phyloP scores from a whole-genome alignment of 2,113 vertebrate genomes.

The Fulica atra region DNA sequence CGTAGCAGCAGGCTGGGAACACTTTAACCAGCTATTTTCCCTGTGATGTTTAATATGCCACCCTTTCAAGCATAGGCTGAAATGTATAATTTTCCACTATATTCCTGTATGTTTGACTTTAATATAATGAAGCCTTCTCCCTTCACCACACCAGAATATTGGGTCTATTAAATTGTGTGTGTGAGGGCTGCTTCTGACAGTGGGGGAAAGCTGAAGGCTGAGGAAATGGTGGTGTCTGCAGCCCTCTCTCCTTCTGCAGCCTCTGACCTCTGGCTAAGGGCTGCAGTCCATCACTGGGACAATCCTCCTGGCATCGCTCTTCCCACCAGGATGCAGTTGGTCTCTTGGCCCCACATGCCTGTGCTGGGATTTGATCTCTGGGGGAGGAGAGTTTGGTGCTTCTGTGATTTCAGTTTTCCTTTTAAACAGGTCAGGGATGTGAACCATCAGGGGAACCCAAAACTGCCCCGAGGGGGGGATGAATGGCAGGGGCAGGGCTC shows the following conservation, averaged over 20 bases:
- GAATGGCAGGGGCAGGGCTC: background rate
- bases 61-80: constrained; percentile 52
- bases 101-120: constrained; percentile 70
- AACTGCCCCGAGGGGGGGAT: background rate
- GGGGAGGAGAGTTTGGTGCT: background rate
- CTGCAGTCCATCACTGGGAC: background rate
- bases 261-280: background rate
- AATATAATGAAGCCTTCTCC: constrained; percentile 70
- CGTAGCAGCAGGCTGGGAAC: constrained; percentile 56
- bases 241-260: background rate
- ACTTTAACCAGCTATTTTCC: constrained; percentile 66
- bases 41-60: constrained; percentile 41
- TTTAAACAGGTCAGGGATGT: background rate
- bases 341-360: background rate
- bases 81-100: constrained; percentile 75
- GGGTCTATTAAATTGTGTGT: constrained; percentile 38
- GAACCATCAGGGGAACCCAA: background rate
- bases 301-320: background rate
- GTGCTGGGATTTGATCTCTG: background rate
- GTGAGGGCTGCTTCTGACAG: background rate
- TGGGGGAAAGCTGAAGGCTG: constrained; percentile 31
- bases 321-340: background rate
- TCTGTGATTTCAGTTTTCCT: background rate
- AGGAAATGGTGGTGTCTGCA: background rate
- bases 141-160: constrained; percentile 64